Base-by-base conservation (phyloP, 1,140 invertebrate genomes). In the Drosophila repletoides region DNA sequence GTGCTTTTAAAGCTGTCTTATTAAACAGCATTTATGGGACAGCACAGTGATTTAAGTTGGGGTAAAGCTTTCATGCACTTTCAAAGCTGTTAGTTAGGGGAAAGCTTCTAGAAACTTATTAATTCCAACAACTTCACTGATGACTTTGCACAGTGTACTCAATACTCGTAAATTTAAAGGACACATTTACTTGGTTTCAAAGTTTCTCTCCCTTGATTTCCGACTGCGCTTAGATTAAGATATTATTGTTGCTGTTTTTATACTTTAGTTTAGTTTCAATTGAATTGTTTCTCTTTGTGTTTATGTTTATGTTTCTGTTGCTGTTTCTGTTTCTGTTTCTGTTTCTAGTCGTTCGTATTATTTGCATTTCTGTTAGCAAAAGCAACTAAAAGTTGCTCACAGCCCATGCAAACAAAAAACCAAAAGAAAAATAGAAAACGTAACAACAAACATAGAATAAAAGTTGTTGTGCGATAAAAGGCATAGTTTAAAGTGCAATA, bases 331-430 rank as follows among this genome's bases (percentile, higher is more conserved):
- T 28, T 66, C 31, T 41, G 68, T 31, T 46, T 41, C 21, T 51
- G 22, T 40, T 40, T 72, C 26, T 46, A 48, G 26, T 31, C 6
- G n/a, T 48, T 31, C 9, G 10, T 48, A 53, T 53, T 34, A 76
- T 80, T 80, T 80, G 76, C 76, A 75, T 60, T 61, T 68, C 58
- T 22, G 40, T 53, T 61, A 24, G 21, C 40, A 53, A 45, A 38
- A 34, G 56, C 77, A 84, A 59, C 77, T 83, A 3, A 66, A 83
- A 83, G 79, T 83, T 84, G 79, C 48, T 49, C 40, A 10, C 14
- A 41, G 33, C 31, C 6, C 31, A 14, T 43, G 29, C 45, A 56
- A 56, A 15, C 38, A 22, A 56, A 51, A 49, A 15, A 43, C 28
- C n/a, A n/a, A 38, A 60, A 58, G 1, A 33, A 49, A 49, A 41